Evolutionary conservation across 2,888 invertebrate genomes (phyloP).

Genomic region (Parnassius apollo): DNA sequence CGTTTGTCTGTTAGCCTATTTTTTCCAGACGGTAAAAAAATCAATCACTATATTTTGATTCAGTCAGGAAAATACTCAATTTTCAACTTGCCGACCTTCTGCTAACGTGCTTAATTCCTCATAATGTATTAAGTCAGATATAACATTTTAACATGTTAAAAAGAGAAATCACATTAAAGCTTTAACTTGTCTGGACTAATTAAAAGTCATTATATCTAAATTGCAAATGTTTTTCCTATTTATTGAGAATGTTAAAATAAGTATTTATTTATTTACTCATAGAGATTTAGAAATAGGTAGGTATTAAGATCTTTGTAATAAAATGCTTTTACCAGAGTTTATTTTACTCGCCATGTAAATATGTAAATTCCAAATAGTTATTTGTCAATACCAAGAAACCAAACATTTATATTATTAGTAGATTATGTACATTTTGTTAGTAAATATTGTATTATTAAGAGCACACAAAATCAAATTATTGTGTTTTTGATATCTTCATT

Average conservation of each 20-base stretch:
- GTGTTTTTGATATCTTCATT: conserved; percentile 61
- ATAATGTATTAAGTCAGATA: too few relatives aligned
- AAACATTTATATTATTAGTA: conserved; percentile 72
- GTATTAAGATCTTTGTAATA: conserved; percentile 42
- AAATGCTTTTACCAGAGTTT: conserved; percentile 66
- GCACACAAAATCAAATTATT: conserved; percentile 58
- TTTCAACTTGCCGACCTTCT: too few relatives aligned
- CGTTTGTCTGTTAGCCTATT: too few relatives aligned
- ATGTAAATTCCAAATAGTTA: conserved; percentile 77
- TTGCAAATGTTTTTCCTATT: conserved; percentile 38
- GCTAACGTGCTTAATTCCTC: too few relatives aligned
- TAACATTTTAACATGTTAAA: neutral
- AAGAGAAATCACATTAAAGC: conserved; percentile 16
- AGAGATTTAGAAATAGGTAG: conserved; percentile 43
- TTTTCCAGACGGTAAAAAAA: too few relatives aligned
- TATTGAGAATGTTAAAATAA: conserved; percentile 43
- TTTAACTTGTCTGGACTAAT: conserved; percentile 18
- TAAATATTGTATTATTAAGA: conserved; percentile 61
- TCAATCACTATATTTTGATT: too few relatives aligned
- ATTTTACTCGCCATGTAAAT: conserved; percentile 71
- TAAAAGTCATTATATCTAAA: conserved; percentile 22
- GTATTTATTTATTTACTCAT: conserved; percentile 69
- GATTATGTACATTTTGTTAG: conserved; percentile 75
- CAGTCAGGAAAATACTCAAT: too few relatives aligned
- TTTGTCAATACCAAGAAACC: conserved; percentile 77